phyloP scores from a whole-genome alignment of 2,113 vertebrate species.

The Charadrius vociferus region DNA sequence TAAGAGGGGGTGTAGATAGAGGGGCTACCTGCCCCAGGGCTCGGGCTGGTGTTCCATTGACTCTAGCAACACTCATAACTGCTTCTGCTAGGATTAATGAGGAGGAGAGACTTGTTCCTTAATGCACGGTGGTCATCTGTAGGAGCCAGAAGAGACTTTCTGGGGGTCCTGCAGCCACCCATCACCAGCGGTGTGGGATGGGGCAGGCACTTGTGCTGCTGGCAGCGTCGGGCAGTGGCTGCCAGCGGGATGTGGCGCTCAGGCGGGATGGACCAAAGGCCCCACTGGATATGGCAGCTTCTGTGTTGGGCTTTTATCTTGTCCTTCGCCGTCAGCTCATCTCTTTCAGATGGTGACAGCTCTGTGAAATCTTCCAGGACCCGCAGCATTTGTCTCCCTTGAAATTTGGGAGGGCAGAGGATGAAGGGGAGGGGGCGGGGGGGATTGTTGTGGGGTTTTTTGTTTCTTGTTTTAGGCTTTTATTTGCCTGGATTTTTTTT shows the following conservation, averaged over 20 bases:
- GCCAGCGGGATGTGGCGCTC: neutral
- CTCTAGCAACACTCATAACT: neutral
- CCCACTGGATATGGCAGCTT: neutral
- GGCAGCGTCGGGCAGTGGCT: fast-evolving
- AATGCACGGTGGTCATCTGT: neutral
- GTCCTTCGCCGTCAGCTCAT: neutral
- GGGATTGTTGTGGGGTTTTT: neutral
- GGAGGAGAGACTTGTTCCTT: neutral
- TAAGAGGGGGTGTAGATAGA: neutral
- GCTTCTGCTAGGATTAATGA: neutral
- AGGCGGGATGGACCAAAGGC: neutral
- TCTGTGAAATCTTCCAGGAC: slow-evolving; percentile 15
- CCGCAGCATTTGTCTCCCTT: neutral
- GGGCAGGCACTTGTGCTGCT: neutral
- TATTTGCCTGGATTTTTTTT: neutral
- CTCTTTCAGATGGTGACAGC: neutral
- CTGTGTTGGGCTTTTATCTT: neutral
- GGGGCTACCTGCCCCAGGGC: neutral
- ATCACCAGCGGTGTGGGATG: fast-evolving
- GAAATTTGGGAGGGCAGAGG: neutral
- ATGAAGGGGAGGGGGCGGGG: neutral
- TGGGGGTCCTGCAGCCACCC: neutral
- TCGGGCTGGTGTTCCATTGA: neutral
- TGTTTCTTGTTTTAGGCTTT: neutral
- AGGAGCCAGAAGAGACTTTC: neutral